A percentile compares a stretch with the other conserved stretches of the same genome.
Conservation (phyloP, 2,888 invertebrate species). For the Eristalis tenax region DNA sequence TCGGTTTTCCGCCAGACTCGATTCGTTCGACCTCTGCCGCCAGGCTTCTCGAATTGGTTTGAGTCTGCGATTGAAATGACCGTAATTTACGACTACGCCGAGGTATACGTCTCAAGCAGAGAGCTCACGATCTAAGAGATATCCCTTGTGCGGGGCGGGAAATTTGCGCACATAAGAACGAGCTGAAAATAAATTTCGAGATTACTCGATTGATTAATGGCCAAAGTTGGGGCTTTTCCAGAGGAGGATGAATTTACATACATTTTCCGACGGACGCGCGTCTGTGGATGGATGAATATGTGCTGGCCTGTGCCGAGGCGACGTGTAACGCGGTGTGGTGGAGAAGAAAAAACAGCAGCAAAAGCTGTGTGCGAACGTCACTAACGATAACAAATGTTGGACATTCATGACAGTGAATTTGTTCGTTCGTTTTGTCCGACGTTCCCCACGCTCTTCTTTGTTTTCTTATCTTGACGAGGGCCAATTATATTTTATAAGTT, state of each 20-base stretch:
- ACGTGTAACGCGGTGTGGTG: background rate
- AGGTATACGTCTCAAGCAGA: background rate
- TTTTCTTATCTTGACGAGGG: conserved; percentile 33
- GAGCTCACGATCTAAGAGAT: background rate
- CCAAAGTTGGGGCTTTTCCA: background rate
- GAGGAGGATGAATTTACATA: conserved; percentile 12
- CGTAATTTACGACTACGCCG: conserved; percentile 27
- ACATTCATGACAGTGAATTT: conserved; percentile 14
- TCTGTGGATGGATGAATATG: background rate
- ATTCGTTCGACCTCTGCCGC: background rate
- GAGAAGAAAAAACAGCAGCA: background rate
- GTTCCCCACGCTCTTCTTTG: background rate
- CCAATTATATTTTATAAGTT: conserved; percentile 49
- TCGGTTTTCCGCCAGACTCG: conserved; percentile 28
- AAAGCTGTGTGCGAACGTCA: conserved; percentile 5
- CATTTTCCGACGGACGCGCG: background rate
- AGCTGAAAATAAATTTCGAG: conserved; percentile 18
- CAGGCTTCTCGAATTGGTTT: conserved; percentile 6
- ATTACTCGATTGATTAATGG: conserved; percentile 48
- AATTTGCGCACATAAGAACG: background rate
- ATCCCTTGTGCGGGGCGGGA: background rate
- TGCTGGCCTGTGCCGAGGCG: background rate
- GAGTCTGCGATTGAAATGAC: conserved; percentile 23
- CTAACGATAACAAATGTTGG: conserved; percentile 42
- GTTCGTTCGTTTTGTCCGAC: background rate